Evolutionary conservation across 2,797 vertebrate species (phyloP).

Genomic region (Tauraco hartlaubi): DNA sequence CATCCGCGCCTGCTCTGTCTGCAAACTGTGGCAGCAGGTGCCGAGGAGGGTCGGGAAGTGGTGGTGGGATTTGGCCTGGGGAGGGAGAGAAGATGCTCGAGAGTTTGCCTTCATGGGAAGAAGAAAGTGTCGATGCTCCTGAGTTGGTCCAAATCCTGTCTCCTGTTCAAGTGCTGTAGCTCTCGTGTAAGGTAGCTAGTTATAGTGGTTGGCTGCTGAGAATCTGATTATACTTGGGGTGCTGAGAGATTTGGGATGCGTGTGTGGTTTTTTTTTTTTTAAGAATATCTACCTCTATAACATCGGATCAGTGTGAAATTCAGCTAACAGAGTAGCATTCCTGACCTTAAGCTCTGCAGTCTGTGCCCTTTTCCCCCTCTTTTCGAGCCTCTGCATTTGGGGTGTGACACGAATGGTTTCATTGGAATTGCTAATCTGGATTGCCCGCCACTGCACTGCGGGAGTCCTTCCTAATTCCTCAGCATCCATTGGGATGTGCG

Average conservation of each 20-base stretch:
- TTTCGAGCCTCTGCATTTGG: accelerated
- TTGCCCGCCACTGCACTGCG: background rate
- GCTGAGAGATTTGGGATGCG: background rate
- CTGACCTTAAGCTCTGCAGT: accelerated
- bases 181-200: background rate
- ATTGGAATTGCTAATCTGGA: background rate
- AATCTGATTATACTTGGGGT: background rate
- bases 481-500: accelerated
- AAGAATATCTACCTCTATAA: background rate
- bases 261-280: too few species aligned
- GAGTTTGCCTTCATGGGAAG: background rate
- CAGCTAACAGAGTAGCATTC: background rate
- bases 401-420: background rate
- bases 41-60: background rate
- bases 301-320: background rate
- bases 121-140: background rate
- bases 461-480: background rate
- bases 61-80: background rate
- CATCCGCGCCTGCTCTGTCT: background rate
- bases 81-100: accelerated
- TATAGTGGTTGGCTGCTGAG: background rate
- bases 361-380: background rate
- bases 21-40: background rate
- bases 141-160: accelerated
- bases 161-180: background rate